Base-by-base conservation (phyloP, 2,113 vertebrate genomes). In the Phalacrocorax pelagicus region DNA sequence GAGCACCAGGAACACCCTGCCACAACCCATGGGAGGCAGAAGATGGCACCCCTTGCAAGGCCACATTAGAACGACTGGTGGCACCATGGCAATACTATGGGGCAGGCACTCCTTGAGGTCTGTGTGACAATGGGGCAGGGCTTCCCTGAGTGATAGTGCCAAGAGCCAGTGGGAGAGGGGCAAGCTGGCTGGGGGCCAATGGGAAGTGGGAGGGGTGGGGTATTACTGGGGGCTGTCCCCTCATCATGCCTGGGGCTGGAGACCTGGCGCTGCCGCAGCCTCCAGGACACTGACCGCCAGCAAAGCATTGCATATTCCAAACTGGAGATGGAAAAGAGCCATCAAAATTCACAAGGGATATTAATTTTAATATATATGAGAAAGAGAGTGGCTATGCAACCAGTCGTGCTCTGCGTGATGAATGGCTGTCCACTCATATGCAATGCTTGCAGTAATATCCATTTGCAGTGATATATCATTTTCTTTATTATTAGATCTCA, bases 301-400 rank as follows among this genome's bases (percentile, higher is more conserved):
- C 7, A 81, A 86, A 75, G 2, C 36, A 26, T 51, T 74, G 59
- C n/a, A 14, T 32, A 71, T 92, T 94, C 27, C 72, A 77, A 77
- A 81, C 10, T 2, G 20, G 29, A 73, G 54, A n/a, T 0, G 1
- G 42, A 77, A 40, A 94, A 62, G 36, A 84, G 6, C 8, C 27
- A 81, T 94, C 55, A 89, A 94, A 94, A 96, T 95, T 95, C 63
- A 92, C 89, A 59, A 94, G 11, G 23, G 47, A 66, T 78, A 83
- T 88, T 84, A 94, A 88, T 94, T 94, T 96, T 94, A 92, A 94
- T 86, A 95, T 91, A 66, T 84, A 91, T 81, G 72, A 88, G 40
- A 92, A 66, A 75, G 36, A 47, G 24, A 69, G 47, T 62, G 59
- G 63, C 69, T 81, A 91, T 67, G 75, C 75, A 91, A 77, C 63